Conservation (phyloP, 2,113 vertebrate genomes). For the Tychaedon coryphoeus region DNA sequence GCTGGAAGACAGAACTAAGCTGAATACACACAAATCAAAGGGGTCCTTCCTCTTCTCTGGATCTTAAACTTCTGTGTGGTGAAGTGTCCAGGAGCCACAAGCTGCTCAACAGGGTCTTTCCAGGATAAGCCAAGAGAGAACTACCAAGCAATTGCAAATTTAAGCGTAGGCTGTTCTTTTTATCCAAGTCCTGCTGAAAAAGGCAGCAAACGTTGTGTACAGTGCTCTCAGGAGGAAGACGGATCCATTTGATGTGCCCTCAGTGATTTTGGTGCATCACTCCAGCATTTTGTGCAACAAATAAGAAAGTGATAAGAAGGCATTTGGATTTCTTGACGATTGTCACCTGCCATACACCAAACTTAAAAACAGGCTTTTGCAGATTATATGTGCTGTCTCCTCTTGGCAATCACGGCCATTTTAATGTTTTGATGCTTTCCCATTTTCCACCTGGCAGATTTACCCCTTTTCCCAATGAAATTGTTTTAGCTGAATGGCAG, state of each 20-base stretch:
- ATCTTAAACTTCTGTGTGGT: accelerated
- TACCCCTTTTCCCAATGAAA: background rate
- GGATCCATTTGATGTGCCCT: background rate
- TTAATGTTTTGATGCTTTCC: background rate
- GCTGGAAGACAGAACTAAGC: background rate
- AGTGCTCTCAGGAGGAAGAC: background rate
- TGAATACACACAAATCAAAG: background rate
- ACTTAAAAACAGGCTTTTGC: background rate
- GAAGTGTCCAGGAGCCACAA: background rate
- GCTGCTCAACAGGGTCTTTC: background rate
- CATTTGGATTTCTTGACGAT: background rate
- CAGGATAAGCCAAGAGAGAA: background rate
- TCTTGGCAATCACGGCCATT: background rate
- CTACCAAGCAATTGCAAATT: background rate
- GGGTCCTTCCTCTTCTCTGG: background rate
- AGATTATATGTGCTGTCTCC: background rate
- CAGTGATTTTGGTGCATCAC: background rate
- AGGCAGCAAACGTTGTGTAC: background rate
- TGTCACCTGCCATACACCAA: background rate
- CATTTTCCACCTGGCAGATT: background rate
- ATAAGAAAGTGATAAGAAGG: background rate
- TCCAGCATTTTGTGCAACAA: background rate
- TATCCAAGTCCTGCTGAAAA: background rate
- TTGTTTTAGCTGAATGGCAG: background rate
- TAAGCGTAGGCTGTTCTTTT: background rate